Base-by-base conservation (phyloP, 2,797 vertebrate genomes). In the Acestrorhynchus altus region DNA sequence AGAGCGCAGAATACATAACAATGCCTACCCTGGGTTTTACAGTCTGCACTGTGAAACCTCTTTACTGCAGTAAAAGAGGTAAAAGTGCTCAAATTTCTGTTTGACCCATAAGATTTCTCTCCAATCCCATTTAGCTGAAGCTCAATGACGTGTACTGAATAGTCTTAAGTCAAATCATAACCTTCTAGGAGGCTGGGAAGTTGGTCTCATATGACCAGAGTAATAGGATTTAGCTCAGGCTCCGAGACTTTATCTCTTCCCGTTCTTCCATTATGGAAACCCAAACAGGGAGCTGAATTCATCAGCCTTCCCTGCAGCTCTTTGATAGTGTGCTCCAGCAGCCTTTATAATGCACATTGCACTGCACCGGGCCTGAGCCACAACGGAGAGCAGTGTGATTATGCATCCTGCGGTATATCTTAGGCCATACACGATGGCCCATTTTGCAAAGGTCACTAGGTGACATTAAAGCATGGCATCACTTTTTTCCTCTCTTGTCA, bases 221-320 rank as follows among this genome's bases (percentile, higher is more conserved):
- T 78, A 84, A 80, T 70, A 70, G 4, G 13, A 74, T 83, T 74
- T 70, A 73, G 26, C 75, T 46, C 42, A 77, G 63, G 46, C 49
- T 59, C 51, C 22, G 28, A 56, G 77, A 60, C 44, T 63, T 76
- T 61, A 70, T 72, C 51, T 65, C 42, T 47, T 76, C 22, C 13
- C 51, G 31, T 79, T 74, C 39, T 56, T 67, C 61, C 60, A 69
- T 81, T 79, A 75, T 52, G 64, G 72, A 85, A 13, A 20, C n/a
- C 11, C 54, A 60, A 60, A 76, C 68, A 39, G 20, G 46, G 1
- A 67, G 40, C 66, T 79, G 35, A 76, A 75, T 56, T 68, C 42
- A 69, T 80, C 61, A 52, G 46, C 42, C 18, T 51, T 54, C 35
- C 16, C 71, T 70, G 59, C 44, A 49, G 46, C 52, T 31, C 22